These are phyloP conservation scores for Peromyscus polionotus DNA, from an alignment of 2,113 vertebrate species.

Conservation along the genomic window DNA sequence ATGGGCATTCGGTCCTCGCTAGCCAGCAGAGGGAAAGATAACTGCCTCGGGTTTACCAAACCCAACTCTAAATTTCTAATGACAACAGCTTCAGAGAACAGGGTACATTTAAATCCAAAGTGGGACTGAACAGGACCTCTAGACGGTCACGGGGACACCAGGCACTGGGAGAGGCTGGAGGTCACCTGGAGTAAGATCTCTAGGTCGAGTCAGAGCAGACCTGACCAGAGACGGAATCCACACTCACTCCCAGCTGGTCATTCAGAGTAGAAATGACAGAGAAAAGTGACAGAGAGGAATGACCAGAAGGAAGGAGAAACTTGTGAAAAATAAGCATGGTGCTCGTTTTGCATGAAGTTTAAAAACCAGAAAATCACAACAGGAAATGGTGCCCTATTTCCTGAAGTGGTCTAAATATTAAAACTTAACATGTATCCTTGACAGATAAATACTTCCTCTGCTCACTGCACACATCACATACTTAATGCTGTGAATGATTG, in stretches of 20 bases:
- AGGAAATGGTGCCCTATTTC: background rate
- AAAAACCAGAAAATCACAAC: constrained; percentile 4
- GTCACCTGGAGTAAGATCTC: background rate
- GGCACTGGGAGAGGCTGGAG: background rate
- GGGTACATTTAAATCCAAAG: background rate
- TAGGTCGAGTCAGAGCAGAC: background rate
- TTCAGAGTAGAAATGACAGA: background rate
- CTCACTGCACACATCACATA: background rate
- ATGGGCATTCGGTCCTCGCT: accelerated
- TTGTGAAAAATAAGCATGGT: background rate
- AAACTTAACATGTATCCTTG: background rate
- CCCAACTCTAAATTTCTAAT: background rate
- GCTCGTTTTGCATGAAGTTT: background rate
- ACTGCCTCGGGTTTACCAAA: background rate
- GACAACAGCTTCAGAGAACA: background rate
- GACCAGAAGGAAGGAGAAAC: background rate
- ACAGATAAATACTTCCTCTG: background rate
- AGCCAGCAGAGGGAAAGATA: accelerated
- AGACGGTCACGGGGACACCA: background rate
- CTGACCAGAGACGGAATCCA: background rate
- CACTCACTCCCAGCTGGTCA: too few relatives aligned
- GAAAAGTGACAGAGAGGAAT: background rate
- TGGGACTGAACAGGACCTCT: background rate
- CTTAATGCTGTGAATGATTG: background rate
- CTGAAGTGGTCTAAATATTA: background rate